Evolutionary conservation across 2,797 vertebrate species (phyloP), one percentile per base, ranked within the genome.

Genomic region (Sebastes hopkinsi): DNA sequence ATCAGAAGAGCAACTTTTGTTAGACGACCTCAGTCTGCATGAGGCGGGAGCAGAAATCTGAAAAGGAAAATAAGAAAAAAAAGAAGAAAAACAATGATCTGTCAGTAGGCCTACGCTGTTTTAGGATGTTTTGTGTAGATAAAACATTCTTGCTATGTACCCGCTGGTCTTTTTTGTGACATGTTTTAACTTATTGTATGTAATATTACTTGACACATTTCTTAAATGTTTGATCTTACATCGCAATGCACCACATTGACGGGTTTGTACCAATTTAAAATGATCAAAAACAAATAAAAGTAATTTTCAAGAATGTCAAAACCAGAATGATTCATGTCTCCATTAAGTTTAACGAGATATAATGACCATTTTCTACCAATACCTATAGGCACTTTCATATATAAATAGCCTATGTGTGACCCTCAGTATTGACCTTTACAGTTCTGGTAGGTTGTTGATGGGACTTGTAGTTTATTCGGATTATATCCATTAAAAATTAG

Each of bases 161-260:
- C 97, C 96, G 95, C 97, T 98, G 97, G 97, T 98, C 96, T 96
- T 95, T 92, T 97, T 97, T 97, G 97, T 99, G 98, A 97, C 97
- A 97, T 96, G 97, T 97, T 98, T 97, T 96, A 97, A 98, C 95
- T 97, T 97, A 96, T 92, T 97, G 97, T 99, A 97, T 98, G 97
- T 99, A 97, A 96, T 98, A 97, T 97, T 98, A 97, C 97, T 97
- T 94, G 95, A 96, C 96, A 97, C 96, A 94, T 95, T 98, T 97
- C 96, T 97, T 98, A 97, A 98, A 97, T 98, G 97, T 98, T 97
- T 97, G 97, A 97, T 95, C 97, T 96, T 96, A 97, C 96, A 96
- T 86, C 92, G 94, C 97, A 96, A 95, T 95, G 95, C 97, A 97
- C 96, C 95, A 96, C 94, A 96, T 95, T 94, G 94, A 96, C 96